Base-by-base conservation (phyloP, 2,888 invertebrate genomes). In the Creontiades dilutus region DNA sequence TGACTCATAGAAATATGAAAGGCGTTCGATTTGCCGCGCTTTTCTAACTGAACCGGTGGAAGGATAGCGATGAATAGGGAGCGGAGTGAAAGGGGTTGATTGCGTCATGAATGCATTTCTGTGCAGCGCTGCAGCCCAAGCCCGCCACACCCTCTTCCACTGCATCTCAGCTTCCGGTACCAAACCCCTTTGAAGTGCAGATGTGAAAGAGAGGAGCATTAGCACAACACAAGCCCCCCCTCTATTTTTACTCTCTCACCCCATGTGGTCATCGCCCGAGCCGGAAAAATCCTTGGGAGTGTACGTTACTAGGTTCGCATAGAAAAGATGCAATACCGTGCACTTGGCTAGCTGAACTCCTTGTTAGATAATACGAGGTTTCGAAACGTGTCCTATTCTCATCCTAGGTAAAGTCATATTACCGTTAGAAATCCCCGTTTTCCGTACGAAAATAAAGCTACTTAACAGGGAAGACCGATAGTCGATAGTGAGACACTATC, bases 301-400 rank as follows among this genome's bases (percentile, higher is more conserved):
- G 86, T 86, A 86, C 86, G 86, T 86, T 86, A 86, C 86, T 86
- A 86, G 86, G 86, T 47, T 68, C 47, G 37, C 86, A 86, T 86
- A 86, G 86, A 75, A 86, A 68, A 75, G 47, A 75, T 75, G 75
- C 48, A 28, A 11, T 0, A n/a, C 28, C 28, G 23, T 86, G 86
- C 86, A 86, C 75, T 46, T 48, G 47, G 86, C 75, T 86, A 86
- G 75, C 75, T 82, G 16, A 52, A 85, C 48, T 75, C 86, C 48
- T 75, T 37, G 37, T 37, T 37, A 37, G 37, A 37, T 37, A 37
- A 37, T 86, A 86, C n/a, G 19, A 23, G 48, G 37, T 86, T 46
- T 86, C 27, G 86, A 75, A 68, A 75, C 27, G 28, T 23, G 23
- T 0, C 12, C 68, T 68, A 68, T 68, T 68, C 68, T 23, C 68